Base-by-base conservation (phyloP, 2,113 vertebrate species). In the Euleptes europaea region DNA sequence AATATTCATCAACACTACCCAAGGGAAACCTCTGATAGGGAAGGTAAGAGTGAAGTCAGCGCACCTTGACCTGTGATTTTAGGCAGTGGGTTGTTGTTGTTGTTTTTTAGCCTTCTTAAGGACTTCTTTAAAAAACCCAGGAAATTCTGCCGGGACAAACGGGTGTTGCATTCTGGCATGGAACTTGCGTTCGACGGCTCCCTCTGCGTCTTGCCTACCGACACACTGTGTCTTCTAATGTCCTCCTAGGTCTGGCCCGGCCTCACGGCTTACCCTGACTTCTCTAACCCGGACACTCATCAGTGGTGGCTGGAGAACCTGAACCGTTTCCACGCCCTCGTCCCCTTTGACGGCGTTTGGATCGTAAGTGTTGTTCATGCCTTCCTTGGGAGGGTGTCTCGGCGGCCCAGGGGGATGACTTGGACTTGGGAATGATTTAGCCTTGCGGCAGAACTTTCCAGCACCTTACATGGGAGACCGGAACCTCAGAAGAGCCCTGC, bases 251-350 rank as follows among this genome's bases (percentile, higher is more conserved):
- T 98, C 78, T 98, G 98, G 98, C 98, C 98, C 0, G 98, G 98
- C 57, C 93, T 94, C 49, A 98, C 97, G 0, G 97, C 97, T 0
- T 98, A 96, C 1, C 97, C 98, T 5, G 98, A 98, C 88, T 98
- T 98, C 91, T 97, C 97, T 66, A 94, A 97, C 90, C 92, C 94
- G 0, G 95, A 93, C 57, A 96, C 98, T 0, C 95, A 97, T 0
- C 95, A 96, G 42, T 98, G 98, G 98, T 98, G 98, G 98, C 96
- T 96, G 69, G 96, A 97, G 44, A 98, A 97, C 90, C 94, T 98
- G 23, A 92, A 95, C 91, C 93, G 38, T 31, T 97, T 97, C 87
- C 92, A 98, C 4, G 80, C 95, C 33, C 94, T 89, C 0, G 95
- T 98, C 31, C 95, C 96, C 0, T 98, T 98, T 14, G 97, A 98